Percentiles rank a stretch among this genome's conserved stretches.
phyloP scores from a whole-genome alignment of 2,797 vertebrate species.

The Natrix natrix region DNA sequence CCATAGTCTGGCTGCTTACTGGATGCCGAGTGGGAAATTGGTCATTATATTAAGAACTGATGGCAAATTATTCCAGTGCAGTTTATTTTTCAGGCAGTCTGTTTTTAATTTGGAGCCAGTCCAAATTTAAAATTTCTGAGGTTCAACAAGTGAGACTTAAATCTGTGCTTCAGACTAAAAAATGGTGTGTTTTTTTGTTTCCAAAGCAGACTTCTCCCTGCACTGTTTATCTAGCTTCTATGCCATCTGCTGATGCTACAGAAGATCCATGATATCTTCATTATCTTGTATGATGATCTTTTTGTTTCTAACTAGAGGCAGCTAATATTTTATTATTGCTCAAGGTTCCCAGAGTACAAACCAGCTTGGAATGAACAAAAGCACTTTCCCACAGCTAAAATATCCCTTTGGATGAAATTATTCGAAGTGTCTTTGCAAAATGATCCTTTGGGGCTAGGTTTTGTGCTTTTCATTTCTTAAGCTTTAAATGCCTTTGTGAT shows the following conservation, averaged over 20 bases:
- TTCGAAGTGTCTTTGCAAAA: neutral
- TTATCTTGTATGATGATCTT: slow-evolving; percentile 22
- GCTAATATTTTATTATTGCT: slow-evolving; percentile 34
- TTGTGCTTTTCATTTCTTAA: neutral
- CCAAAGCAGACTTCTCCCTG: slow-evolving; percentile 50
- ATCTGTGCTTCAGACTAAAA: slow-evolving; percentile 58
- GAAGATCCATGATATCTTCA: slow-evolving; percentile 19
- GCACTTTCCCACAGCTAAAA: slow-evolving; percentile 23
- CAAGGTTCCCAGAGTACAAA: slow-evolving; percentile 33
- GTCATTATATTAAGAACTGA: slow-evolving; percentile 71
- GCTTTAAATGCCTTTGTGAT: neutral
- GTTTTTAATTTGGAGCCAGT: slow-evolving; percentile 69
- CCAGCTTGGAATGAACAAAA: slow-evolving; percentile 36
- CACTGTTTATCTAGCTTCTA: slow-evolving; percentile 49
- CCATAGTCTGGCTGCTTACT: slow-evolving; percentile 63
- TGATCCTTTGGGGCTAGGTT: neutral
- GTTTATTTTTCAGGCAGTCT: slow-evolving; percentile 66
- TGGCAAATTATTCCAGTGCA: slow-evolving; percentile 71
- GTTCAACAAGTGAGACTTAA: slow-evolving; percentile 59
- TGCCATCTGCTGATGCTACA: slow-evolving; percentile 42
- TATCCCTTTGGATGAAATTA: neutral
- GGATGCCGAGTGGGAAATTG: slow-evolving; percentile 70
- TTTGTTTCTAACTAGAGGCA: slow-evolving; percentile 19
- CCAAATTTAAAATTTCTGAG: slow-evolving; percentile 70
- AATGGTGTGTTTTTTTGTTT: slow-evolving; percentile 52